phyloP scores from a whole-genome alignment of 53 echinoderm and acorn worm species.

The Temnopleurus reevesii region DNA sequence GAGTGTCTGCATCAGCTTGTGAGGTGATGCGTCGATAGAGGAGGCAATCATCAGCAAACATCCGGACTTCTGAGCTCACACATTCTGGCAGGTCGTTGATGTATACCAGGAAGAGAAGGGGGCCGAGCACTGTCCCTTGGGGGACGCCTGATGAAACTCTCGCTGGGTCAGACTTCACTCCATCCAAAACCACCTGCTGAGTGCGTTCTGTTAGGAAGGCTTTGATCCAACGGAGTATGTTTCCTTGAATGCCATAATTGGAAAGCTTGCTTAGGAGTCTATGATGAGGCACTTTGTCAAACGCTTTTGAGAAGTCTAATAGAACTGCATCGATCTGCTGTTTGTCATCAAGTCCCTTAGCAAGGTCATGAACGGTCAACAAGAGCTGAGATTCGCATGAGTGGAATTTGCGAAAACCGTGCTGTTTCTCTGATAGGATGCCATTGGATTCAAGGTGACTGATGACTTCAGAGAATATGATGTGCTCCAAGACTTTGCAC shows the following conservation, averaged over 20 bases:
- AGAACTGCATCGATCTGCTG: slow-evolving; percentile 27
- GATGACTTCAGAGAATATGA: neutral
- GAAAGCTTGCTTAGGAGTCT: neutral
- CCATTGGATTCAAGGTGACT: neutral
- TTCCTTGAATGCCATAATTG: neutral
- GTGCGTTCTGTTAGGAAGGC: neutral
- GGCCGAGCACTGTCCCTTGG: slow-evolving; percentile 12
- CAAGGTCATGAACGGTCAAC: slow-evolving; percentile 6
- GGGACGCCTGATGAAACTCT: neutral
- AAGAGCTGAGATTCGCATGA: slow-evolving; percentile 30
- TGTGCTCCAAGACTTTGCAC: neutral
- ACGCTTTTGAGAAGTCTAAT: slow-evolving; percentile 1
- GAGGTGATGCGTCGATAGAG: neutral
- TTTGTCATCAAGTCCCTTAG: slow-evolving; percentile 17
- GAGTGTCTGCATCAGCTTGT: neutral
- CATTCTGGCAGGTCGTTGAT: neutral
- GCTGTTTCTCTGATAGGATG: slow-evolving; percentile 1
- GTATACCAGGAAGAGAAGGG: neutral
- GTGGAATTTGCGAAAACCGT: slow-evolving; percentile 7
- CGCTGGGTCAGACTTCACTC: neutral
- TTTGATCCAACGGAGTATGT: slow-evolving; percentile 8
- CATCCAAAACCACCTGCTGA: slow-evolving; percentile 4
- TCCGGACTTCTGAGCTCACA: neutral
- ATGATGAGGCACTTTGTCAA: slow-evolving; percentile 12
- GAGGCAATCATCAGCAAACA: slow-evolving; percentile 34